Evolutionary conservation across 2,888 invertebrate species (phyloP).

Genomic region (Aromia moschata): DNA sequence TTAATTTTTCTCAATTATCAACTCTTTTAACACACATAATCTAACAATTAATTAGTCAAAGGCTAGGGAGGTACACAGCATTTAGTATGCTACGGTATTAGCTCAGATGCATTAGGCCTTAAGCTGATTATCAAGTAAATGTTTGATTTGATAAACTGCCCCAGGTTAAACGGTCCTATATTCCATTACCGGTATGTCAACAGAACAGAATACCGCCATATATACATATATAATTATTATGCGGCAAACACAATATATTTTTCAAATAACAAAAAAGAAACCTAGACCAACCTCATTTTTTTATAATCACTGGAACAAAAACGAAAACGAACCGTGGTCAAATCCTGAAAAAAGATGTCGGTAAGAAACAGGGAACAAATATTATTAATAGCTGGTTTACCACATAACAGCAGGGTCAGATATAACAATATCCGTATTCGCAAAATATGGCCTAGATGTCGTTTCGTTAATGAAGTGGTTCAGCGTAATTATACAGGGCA

Average conservation of each 20-base stretch:
- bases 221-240: not conserved
- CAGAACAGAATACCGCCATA: not conserved
- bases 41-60: not conserved
- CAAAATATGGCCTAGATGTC: constrained; percentile 30
- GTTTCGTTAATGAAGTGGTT: constrained; percentile 29
- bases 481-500: constrained; percentile 39
- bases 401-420: not conserved
- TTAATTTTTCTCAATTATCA: too few species aligned
- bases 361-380: too few species aligned
- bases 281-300: too few species aligned
- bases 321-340: too few species aligned
- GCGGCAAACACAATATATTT: too few species aligned
- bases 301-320: too few species aligned
- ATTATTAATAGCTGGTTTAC: too few species aligned
- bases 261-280: too few species aligned
- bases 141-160: not conserved
- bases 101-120: not conserved
- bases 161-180: not conserved
- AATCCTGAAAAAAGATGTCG: too few species aligned
- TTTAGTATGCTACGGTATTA: not conserved
- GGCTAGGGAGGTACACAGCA: not conserved
- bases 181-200: not conserved
- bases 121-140: constrained; percentile 4
- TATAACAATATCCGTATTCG: constrained; percentile 37
- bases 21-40: too few species aligned